Evolutionary conservation across 2,113 vertebrate species (phyloP), one percentile per base, ranked within the genome.

Genomic region (Ptychochromis oligacanthus): DNA sequence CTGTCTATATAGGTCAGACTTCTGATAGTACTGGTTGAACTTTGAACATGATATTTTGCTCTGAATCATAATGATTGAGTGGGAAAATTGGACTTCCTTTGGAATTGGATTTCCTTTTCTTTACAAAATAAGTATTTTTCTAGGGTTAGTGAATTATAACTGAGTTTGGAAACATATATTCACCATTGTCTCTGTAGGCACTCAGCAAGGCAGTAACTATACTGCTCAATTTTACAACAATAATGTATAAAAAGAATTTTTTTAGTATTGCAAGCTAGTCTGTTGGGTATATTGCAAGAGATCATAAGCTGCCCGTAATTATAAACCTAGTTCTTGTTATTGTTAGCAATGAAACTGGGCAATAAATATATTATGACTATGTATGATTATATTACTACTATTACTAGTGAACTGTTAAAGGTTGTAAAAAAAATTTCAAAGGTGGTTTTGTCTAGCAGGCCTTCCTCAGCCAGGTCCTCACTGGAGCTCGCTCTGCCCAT

Each of bases 1-100:
- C 24, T 52, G 82, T 87, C 61, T 75, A 36, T 86, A 12, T 77
- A 79, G 85, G 82, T 90, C 89, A 87, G 64, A 58, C 72, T 84
- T 49, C 18, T 57, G 40, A 67, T 36, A 28, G 60, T 40, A 10
- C 52, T 49, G 58, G 64, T 49, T 64, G 4, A 77, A 55, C 58
- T 36, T 4, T 84, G 22, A 58, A 80, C 38, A 70, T 54, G 6
- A 15, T 60, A 72, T 67, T 77, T 55, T 36, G 20, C 43, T 56
- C 5, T 8, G 38, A 56, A 59, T 55, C 24, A 9, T 61, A 18
- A 46, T 40, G 7, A 67, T 58, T 67, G 13, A 38, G 28, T 36
- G 15, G 1, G n/a, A 40, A 5, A 49, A 65, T 43, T 10, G 5
- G 17, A 20, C 18, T 58, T 5, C 28, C 28, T 31, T 31, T 31